phyloP scores from a whole-genome alignment of 1,140 invertebrate species.

The Papilio dardanus region DNA sequence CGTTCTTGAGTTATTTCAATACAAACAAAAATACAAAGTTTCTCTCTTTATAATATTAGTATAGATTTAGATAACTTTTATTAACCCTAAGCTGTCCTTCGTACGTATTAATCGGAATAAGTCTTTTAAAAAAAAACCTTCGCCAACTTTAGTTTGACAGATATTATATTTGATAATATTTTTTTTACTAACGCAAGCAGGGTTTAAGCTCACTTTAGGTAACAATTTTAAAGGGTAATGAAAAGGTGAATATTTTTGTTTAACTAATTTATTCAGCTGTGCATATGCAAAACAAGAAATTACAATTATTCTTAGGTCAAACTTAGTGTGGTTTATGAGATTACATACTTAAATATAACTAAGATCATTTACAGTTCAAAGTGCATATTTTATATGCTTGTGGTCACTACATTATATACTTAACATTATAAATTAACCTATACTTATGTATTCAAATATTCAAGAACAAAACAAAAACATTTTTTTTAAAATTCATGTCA shows the following conservation, averaged over 20 bases:
- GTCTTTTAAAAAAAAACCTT: no score
- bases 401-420: background rate
- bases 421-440: background rate
- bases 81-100: no score
- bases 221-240: background rate
- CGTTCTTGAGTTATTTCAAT: no score
- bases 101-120: no score
- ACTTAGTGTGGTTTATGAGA: background rate
- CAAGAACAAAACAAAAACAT: background rate
- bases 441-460: slow-evolving; percentile 3
- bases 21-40: no score
- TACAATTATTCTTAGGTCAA: slow-evolving; percentile 25
- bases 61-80: no score
- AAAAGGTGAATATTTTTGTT: background rate
- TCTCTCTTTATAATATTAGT: no score
- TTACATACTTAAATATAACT: slow-evolving; percentile 3
- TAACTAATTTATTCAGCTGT: slow-evolving; percentile 13
- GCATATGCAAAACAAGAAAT: slow-evolving; percentile 8
- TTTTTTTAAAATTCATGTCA: background rate
- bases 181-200: no score
- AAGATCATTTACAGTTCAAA: background rate
- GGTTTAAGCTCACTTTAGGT: no score
- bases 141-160: no score
- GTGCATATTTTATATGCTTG: slow-evolving; percentile 24
- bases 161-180: no score